Conservation (phyloP, 2,113 vertebrate species). For the Salvelinus alpinus region DNA sequence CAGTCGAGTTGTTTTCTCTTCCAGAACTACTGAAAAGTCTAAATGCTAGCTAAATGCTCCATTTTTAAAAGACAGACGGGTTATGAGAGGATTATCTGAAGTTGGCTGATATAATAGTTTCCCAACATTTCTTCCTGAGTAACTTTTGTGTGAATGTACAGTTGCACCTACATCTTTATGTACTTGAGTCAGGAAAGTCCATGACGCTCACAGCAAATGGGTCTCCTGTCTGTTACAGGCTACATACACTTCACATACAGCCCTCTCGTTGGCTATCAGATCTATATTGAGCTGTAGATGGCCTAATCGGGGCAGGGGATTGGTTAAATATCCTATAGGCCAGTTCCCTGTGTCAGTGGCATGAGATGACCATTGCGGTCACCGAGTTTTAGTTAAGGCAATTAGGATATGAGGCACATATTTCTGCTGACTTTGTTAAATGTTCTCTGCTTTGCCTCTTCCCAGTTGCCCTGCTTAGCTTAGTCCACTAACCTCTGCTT, state of each 20-base stretch:
- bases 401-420: conserved; percentile 66
- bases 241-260: too few species aligned
- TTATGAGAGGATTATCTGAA: too few species aligned
- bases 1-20: too few species aligned
- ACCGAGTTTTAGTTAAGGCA: conserved; percentile 70
- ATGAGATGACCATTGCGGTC: conserved; percentile 20
- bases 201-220: too few species aligned
- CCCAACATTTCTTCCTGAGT: neutral
- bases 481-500: conserved; percentile 27
- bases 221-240: too few species aligned
- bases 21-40: too few species aligned
- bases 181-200: too few species aligned
- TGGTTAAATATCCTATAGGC: conserved; percentile 13
- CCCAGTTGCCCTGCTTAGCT: conserved; percentile 44
- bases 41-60: too few species aligned
- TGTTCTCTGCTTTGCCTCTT: conserved; percentile 30
- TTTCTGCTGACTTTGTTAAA: conserved; percentile 72
- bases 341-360: conserved; percentile 27
- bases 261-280: neutral
- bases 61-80: too few species aligned
- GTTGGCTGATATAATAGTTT: too few species aligned
- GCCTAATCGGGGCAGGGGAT: conserved; percentile 10
- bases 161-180: too few species aligned
- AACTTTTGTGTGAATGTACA: too few species aligned
- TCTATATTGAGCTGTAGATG: conserved; percentile 12